Evolutionary conservation across 2,113 vertebrate species (phyloP).

Genomic region (Calyptomena viridis): DNA sequence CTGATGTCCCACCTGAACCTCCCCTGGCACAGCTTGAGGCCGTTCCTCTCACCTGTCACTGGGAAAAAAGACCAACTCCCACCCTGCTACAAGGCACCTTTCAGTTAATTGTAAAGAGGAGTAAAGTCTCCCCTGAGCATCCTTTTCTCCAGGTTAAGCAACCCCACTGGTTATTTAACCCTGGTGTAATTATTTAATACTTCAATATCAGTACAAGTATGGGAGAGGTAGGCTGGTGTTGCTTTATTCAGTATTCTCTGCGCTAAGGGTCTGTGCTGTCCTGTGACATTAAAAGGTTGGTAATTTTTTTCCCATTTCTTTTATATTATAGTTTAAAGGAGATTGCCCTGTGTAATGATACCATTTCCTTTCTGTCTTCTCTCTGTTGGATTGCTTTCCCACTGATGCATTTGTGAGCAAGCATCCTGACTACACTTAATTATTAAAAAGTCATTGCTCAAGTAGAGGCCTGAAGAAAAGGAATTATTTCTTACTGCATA

Average conservation of each 20-base stretch:
- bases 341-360: neutral
- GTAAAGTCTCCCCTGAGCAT: neutral
- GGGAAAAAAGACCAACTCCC: neutral
- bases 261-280: neutral
- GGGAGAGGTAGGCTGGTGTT: neutral
- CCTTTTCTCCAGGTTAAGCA: neutral
- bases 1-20: accelerated
- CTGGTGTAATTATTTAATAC: neutral
- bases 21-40: neutral
- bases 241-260: neutral
- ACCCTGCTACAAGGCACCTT: neutral
- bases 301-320: neutral
- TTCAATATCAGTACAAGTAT: neutral
- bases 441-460: constrained; percentile 19
- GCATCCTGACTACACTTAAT: neutral
- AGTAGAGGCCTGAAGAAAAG: neutral
- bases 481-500: neutral
- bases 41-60: accelerated
- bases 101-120: neutral
- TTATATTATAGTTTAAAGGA: neutral
- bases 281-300: neutral
- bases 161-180: neutral
- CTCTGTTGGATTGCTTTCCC: constrained; percentile 1
- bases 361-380: neutral
- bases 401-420: neutral